Percentiles rank a stretch among this genome's conserved stretches.
Evolutionary conservation across 2,113 vertebrate species (phyloP).

Genomic region (Eudyptes chrysolophus): DNA sequence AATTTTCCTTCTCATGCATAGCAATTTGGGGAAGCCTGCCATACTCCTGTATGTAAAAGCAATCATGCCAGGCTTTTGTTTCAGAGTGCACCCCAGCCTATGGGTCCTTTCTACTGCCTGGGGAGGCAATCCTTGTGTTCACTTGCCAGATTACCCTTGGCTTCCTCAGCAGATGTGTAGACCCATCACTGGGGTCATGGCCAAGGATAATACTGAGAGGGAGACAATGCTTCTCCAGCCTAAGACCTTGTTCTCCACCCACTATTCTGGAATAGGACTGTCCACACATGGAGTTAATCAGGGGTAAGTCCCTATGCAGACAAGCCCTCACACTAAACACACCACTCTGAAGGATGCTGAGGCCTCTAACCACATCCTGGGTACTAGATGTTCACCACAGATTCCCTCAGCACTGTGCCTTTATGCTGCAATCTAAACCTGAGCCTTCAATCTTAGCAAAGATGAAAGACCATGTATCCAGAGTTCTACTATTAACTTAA

Average conservation of each 20-base stretch:
- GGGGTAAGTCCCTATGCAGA: background rate
- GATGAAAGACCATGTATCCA: background rate
- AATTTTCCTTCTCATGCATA: conserved; percentile 44
- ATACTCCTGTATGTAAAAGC: background rate
- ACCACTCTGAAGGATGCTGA: background rate
- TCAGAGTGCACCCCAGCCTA: background rate
- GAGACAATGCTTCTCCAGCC: background rate
- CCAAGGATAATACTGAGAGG: background rate
- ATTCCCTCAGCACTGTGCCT: background rate
- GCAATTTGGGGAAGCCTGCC: background rate
- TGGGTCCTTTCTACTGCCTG: background rate
- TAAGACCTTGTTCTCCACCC: background rate
- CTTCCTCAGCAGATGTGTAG: background rate
- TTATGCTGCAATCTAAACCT: background rate
- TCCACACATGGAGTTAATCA: conserved; percentile 50
- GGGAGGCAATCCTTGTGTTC: background rate
- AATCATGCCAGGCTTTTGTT: conserved; percentile 17
- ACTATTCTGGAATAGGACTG: conserved; percentile 6
- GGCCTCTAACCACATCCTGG: conserved; percentile 27
- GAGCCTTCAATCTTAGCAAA: background rate
- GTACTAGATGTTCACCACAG: background rate
- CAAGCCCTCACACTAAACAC: background rate
- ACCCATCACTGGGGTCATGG: background rate
- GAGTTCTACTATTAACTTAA: background rate
- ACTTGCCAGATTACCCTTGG: background rate